phyloP scores from a whole-genome alignment of 2,888 invertebrate genomes.

The Pseudanteris insignis region DNA sequence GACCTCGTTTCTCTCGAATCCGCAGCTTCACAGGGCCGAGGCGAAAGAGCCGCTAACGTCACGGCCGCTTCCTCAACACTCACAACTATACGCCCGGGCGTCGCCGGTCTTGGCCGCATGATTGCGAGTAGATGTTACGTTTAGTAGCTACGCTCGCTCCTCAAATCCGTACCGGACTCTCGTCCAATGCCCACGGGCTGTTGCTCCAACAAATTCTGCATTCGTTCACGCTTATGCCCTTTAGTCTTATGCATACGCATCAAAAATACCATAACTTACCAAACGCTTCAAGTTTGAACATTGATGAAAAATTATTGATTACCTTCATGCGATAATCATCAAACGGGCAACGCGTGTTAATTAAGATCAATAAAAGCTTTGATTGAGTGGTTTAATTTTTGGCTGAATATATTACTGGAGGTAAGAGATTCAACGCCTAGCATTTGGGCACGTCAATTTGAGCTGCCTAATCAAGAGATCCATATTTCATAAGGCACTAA shows the following conservation, averaged over 20 bases:
- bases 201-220: constrained; percentile 38
- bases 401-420: no score
- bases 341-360: no score
- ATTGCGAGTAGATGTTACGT: constrained; percentile 43
- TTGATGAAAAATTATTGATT: no score
- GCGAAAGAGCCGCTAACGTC: constrained; percentile 48
- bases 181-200: constrained; percentile 37
- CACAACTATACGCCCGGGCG: constrained; percentile 28
- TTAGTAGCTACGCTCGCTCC: constrained; percentile 29
- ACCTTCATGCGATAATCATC: no score
- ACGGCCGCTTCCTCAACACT: constrained; percentile 51
- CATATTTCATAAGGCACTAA: constrained; percentile 13
- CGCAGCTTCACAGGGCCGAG: constrained; percentile 48
- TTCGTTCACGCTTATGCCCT: constrained; percentile 6
- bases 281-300: no score
- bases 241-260: constrained; percentile 4
- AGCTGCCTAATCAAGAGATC: no score
- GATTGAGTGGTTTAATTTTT: no score
- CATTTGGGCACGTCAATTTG: no score
- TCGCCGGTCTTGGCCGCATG: constrained; percentile 37
- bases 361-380: no score
- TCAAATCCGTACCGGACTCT: constrained; percentile 35
- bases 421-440: no score
- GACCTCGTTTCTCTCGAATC: constrained; percentile 31
- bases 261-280: no score